Conservation (phyloP, 2,113 vertebrate species). For the Callipepla squamata region DNA sequence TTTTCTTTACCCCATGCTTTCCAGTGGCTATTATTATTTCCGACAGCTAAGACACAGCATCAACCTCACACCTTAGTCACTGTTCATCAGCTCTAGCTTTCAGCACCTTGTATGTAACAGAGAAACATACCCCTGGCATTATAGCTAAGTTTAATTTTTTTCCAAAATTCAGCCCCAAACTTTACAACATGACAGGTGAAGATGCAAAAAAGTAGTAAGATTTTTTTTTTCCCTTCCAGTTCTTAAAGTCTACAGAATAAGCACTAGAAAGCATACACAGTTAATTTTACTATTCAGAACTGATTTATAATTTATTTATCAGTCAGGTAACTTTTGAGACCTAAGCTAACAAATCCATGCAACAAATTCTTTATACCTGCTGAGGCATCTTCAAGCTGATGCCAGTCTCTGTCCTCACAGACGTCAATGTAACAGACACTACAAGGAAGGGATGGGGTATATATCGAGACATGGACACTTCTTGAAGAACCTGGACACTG, state of each 20-base stretch:
- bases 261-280: neutral
- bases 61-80: neutral
- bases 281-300: neutral
- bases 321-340: neutral
- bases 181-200: neutral
- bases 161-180: neutral
- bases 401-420: conserved; percentile 96
- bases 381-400: conserved; percentile 96
- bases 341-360: neutral
- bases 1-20: neutral
- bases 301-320: neutral
- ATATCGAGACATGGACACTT: conserved; percentile 98
- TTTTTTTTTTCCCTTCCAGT: neutral
- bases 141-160: neutral
- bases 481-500: conserved; percentile 92
- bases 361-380: conserved; percentile 81
- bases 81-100: neutral
- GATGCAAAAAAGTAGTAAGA: neutral
- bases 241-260: neutral
- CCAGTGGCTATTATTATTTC: neutral
- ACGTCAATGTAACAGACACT: conserved; percentile 95
- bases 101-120: neutral
- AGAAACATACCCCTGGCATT: neutral
- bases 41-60: neutral
- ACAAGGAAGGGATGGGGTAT: conserved; percentile 97